These are phyloP conservation scores for Nasonia longicornis DNA, from an alignment of 1,140 invertebrate species.

Conservation along the genomic window DNA sequence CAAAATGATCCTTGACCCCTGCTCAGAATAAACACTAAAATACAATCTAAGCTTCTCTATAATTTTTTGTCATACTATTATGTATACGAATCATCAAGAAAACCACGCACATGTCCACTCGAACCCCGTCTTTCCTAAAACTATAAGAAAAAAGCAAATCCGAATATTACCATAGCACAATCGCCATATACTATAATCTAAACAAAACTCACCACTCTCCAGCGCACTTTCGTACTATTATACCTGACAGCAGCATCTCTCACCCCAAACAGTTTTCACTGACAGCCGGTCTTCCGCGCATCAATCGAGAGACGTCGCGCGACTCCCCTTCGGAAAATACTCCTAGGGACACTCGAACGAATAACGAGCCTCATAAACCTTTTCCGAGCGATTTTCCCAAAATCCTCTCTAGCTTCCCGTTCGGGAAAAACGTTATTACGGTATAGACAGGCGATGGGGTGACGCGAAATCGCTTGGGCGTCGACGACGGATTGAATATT, in stretches of 20 bases:
- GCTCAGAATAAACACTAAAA: too few species aligned
- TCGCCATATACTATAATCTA: too few species aligned
- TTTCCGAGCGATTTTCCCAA: constrained; percentile 15
- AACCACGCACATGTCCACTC: too few species aligned
- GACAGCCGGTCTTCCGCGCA: not conserved
- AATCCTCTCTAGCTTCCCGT: not conserved
- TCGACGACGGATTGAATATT: not conserved
- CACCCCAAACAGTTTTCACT: constrained; percentile 20
- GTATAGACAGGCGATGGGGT: not conserved
- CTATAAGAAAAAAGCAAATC: too few species aligned
- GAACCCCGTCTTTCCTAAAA: too few species aligned
- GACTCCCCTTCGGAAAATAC: not conserved
- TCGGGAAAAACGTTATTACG: not conserved
- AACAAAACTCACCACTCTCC: too few species aligned
- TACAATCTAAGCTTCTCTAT: too few species aligned
- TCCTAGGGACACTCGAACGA: not conserved
- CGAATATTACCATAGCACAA: too few species aligned
- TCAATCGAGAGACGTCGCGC: not conserved
- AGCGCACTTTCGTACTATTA: too few species aligned
- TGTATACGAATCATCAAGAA: too few species aligned
- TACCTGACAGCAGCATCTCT: not conserved
- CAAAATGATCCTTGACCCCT: too few species aligned
- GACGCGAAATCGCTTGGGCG: not conserved
- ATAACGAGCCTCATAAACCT: constrained; percentile 16
- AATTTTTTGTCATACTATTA: too few species aligned